phyloP scores from a whole-genome alignment of 2,888 invertebrate genomes.

The Agrotis puta region DNA sequence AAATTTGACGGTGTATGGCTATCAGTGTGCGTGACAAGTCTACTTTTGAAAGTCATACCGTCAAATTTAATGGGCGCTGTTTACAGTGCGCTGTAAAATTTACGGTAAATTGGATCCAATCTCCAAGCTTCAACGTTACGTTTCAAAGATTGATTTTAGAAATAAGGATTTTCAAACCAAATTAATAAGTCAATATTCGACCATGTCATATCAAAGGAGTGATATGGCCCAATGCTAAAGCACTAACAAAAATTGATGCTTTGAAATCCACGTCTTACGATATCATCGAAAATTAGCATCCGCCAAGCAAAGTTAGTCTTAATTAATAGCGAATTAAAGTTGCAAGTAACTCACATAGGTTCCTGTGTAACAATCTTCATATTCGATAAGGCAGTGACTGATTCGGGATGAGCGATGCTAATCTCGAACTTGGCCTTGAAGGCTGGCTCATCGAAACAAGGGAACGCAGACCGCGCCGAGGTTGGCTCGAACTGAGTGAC shows the following conservation, averaged over 20 bases:
- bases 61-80: too few species aligned
- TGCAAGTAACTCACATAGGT: slow-evolving; percentile 85
- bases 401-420: slow-evolving; percentile 92
- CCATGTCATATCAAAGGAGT: too few species aligned
- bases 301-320: not conserved
- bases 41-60: not conserved
- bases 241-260: too few species aligned
- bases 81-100: too few species aligned
- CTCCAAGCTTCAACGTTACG: not conserved
- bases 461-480: slow-evolving; percentile 93
- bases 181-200: too few species aligned
- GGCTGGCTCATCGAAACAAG: slow-evolving; percentile 95
- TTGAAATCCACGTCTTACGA: too few species aligned
- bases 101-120: too few species aligned
- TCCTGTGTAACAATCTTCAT: slow-evolving; percentile 92
- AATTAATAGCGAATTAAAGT: not conserved
- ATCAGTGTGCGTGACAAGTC: too few species aligned
- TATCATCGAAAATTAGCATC: too few species aligned
- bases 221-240: too few species aligned
- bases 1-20: too few species aligned
- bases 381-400: slow-evolving; percentile 93
- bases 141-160: not conserved
- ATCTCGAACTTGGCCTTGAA: slow-evolving; percentile 95
- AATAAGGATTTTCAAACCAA: too few species aligned
- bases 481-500: slow-evolving; percentile 93